Base-by-base conservation (phyloP, 2,888 invertebrate genomes). In the Pteria penguin region DNA sequence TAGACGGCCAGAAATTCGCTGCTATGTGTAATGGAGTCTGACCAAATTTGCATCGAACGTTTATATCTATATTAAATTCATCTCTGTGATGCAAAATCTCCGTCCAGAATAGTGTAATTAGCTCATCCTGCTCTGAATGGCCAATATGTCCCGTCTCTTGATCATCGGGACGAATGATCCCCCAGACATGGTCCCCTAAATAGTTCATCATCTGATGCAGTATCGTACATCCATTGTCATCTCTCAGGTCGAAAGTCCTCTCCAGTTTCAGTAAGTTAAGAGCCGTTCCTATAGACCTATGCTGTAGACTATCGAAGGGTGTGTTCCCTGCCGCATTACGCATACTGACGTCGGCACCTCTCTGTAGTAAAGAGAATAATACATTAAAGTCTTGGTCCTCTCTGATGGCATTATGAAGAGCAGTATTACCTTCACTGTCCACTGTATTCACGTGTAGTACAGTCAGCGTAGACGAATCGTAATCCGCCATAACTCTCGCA, bases 401-500 rank as follows among this genome's bases (percentile, higher is more conserved):
- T 22, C 26, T 26, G 14, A 58, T 58, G 18, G 58, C 58, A 14
- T 26, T 26, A 58, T 58, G 58, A 58, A 58, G n/a, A 24, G 58
- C 58, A 11, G 58, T 62, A 62, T 62, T 62, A 14, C 31, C 32
- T n/a, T n/a, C n/a, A n/a, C n/a, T n/a, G n/a, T n/a, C n/a, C n/a
- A n/a, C n/a, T n/a, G n/a, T n/a, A n/a, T n/a, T n/a, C n/a, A n/a
- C n/a, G n/a, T n/a, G n/a, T n/a, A n/a, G n/a, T n/a, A n/a, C n/a
- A n/a, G n/a, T n/a, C n/a, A n/a, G n/a, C n/a, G n/a, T n/a, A n/a
- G n/a, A n/a, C n/a, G n/a, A n/a, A n/a, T n/a, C n/a, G n/a, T n/a
- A n/a, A n/a, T n/a, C n/a, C n/a, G n/a, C n/a, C n/a, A n/a, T n/a
- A n/a, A n/a, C n/a, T n/a, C n/a, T n/a, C n/a, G n/a, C n/a, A n/a